phyloP scores from a whole-genome alignment of 2,113 vertebrate species.

The Tor tambroides region DNA sequence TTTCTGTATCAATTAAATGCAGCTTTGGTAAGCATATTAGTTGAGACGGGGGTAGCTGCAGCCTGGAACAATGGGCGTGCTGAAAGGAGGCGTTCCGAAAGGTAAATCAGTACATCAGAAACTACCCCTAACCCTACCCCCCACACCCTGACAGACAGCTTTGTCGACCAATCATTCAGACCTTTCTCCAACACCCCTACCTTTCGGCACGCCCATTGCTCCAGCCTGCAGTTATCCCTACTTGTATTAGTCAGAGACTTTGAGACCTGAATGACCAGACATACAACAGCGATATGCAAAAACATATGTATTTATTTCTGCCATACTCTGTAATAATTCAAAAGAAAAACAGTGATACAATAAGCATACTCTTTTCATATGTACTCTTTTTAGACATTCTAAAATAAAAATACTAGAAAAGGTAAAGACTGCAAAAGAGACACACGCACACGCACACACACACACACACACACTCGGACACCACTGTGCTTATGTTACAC shows the following conservation, averaged over 20 bases:
- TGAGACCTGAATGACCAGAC: conserved; percentile 2
- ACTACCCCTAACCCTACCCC: too few relatives aligned
- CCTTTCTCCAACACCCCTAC: too few relatives aligned
- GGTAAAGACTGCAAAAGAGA: conserved; percentile 76
- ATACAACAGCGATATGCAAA: conserved; percentile 45
- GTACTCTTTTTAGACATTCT: conserved; percentile 41
- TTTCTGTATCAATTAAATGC: neutral
- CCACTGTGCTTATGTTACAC: conserved; percentile 82
- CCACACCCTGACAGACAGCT: too few relatives aligned
- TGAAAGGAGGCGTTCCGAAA: too few relatives aligned
- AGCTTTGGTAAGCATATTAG: neutral
- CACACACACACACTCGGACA: conserved; percentile 79
- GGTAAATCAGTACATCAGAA: too few relatives aligned
- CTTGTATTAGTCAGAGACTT: neutral
- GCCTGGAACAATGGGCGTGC: too few relatives aligned
- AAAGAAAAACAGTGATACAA: conserved; percentile 61
- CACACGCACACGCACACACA: neutral
- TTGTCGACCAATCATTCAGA: too few relatives aligned
- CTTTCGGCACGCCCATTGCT: too few relatives aligned
- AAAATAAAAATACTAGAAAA: conserved; percentile 54
- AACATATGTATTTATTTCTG: conserved; percentile 59
- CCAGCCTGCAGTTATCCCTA: too few relatives aligned
- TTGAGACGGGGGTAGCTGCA: too few relatives aligned
- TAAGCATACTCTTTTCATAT: conserved; percentile 54
- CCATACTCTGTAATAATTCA: conserved; percentile 52